Percentiles rank a stretch among this genome's conserved stretches.
phyloP scores from a whole-genome alignment of 2,888 invertebrate species.

The Cheilosia scutellata region DNA sequence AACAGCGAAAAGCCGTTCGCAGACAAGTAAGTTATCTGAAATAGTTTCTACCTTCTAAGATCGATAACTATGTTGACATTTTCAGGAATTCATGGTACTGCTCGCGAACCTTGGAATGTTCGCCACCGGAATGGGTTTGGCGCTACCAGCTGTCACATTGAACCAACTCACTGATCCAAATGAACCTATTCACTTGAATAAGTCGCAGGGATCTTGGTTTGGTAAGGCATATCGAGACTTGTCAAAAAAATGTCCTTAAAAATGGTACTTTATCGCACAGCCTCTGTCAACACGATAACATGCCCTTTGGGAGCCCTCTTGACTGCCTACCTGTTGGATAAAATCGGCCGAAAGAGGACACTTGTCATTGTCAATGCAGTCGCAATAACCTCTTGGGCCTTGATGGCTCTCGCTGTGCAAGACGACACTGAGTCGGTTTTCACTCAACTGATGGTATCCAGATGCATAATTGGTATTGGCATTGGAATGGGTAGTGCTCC shows the following conservation, averaged over 20 bases:
- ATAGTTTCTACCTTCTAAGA: background rate
- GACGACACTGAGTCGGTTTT: slow-evolving; percentile 78
- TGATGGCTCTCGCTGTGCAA: slow-evolving; percentile 81
- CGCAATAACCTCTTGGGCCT: slow-evolving; percentile 81
- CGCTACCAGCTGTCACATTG: slow-evolving; percentile 82
- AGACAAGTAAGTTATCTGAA: slow-evolving; percentile 78
- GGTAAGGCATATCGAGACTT: slow-evolving; percentile 76
- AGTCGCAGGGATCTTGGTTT: slow-evolving; percentile 82
- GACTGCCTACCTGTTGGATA: slow-evolving; percentile 81
- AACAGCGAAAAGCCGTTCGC: slow-evolving; percentile 80
- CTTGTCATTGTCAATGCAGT: slow-evolving; percentile 81
- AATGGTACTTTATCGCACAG: slow-evolving; percentile 71
- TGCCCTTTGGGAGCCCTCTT: slow-evolving; percentile 83
- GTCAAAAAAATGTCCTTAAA: background rate
- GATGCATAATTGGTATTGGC: slow-evolving; percentile 82
- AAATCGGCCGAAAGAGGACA: slow-evolving; percentile 82
- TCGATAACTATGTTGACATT: background rate
- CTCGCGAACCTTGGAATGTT: slow-evolving; percentile 82
- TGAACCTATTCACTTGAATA: slow-evolving; percentile 79
- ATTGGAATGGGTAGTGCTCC: slow-evolving; percentile 83
- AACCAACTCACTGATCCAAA: slow-evolving; percentile 79
- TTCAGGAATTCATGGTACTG: slow-evolving; percentile 80
- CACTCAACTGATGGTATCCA: slow-evolving; percentile 81
- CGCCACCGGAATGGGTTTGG: slow-evolving; percentile 82
- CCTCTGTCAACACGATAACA: slow-evolving; percentile 82